Evolutionary conservation across 2,888 invertebrate species (phyloP), one percentile per base, ranked within the genome.

Genomic region (Escarpia spicata): DNA sequence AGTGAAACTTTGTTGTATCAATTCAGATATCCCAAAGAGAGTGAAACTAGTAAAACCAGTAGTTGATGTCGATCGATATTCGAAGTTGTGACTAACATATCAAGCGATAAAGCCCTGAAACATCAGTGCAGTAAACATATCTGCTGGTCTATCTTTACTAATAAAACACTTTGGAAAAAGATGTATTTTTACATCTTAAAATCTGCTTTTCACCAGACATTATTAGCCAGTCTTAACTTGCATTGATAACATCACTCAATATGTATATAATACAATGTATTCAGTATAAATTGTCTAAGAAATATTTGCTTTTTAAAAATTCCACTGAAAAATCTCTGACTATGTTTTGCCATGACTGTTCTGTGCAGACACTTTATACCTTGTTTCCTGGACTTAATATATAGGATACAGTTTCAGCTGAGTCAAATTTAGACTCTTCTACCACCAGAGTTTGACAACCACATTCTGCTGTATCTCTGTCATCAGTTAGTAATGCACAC

Each of bases 1-100:
- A 75, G 75, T 75, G 75, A n/a, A 75, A 75, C 75, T 75, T 75
- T 75, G 75, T 75, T 75, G 75, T 75, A 26, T 75, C n/a, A 52
- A 52, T 15, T 52, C 52, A 52, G 15, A 52, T 26, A 75, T 19
- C 75, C n/a, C 75, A 75, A 75, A n/a, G 19, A 75, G 75, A 26
- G 19, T 26, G 1, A 75, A 75, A 75, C 19, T 26, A 26, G 75
- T 26, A 75, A 75, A 1, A 26, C 6, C n/a, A n/a, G 10, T 0
- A 12, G 3, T 52, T 52, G 52, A 52, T 52, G 52, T 52, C 10
- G 26, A 75, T 75, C 19, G 15, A n/a, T 26, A 26, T 75, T 75
- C 26, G n/a, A 6, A 75, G 75, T 75, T 8, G 75, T 75, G 4
- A 60, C 19, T 60, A 12, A 19, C 12, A 19, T n/a, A 75, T 19